Base-by-base conservation (phyloP, 2,888 invertebrate species). In the Zeuzera pyrina region DNA sequence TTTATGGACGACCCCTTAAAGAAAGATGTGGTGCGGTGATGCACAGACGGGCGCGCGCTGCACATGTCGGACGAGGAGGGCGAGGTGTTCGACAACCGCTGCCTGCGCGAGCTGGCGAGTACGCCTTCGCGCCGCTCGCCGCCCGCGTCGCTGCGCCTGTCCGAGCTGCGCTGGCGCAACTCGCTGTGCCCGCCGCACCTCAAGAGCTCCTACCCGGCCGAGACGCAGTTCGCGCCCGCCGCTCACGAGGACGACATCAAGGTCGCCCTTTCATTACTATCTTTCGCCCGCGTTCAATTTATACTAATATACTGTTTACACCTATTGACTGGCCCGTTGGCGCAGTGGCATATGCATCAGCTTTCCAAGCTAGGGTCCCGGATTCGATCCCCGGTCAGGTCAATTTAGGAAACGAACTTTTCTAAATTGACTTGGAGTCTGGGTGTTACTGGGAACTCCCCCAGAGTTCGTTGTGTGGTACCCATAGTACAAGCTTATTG, bases 1-100 rank as follows among this genome's bases (percentile, higher is more conserved):
- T n/a, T n/a, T n/a, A n/a, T n/a, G n/a, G n/a, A n/a, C n/a, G n/a
- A n/a, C n/a, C n/a, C n/a, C n/a, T n/a, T n/a, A n/a, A n/a, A n/a
- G n/a, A 19, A 19, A 8, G 5, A 8, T 19, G 19, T 19, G 19
- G 19, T 19, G 19, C 8, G 19, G 26, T 25, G 22, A 30, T 12
- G 29, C 30, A 15, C 47, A 76, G 73, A 71, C 31, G 62, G 60
- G 0, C 78, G 81, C 27, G 85, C 86, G 42, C 72, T 91, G 13
- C 86, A 87, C 49, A 91, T 91, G 88, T 94, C 93, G 28, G 95
- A 95, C 52, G 95, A 95, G 58, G 93, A 93, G 46, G 92, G 91
- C 26, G 94, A 94, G 59, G 81, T 91, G 26, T 94, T 94, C 57
- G 92, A 93, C 64, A 92, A 91, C 57, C 91, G 91, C 30, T 93